These are phyloP conservation scores for Drosophila orosa DNA, from an alignment of 1,140 invertebrate genomes.

Conservation along the genomic window DNA sequence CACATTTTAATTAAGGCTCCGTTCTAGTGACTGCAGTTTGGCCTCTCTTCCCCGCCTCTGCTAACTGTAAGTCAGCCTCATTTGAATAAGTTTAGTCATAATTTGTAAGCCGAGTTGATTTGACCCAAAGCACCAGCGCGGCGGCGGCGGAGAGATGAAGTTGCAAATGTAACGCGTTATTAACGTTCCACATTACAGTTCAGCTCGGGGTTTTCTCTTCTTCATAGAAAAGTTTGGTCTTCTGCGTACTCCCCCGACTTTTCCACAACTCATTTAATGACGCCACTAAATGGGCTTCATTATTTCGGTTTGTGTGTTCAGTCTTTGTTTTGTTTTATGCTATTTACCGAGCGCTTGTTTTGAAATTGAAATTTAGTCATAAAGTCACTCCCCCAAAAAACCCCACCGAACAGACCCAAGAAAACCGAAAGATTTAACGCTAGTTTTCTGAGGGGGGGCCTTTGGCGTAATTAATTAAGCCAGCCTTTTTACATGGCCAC, in stretches of 20 bases:
- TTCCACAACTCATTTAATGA: constrained; percentile 72
- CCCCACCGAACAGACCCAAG: not conserved
- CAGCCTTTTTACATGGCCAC: constrained; percentile 69
- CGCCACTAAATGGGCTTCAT: constrained; percentile 83
- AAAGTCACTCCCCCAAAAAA: constrained; percentile 46
- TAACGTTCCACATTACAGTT: constrained; percentile 78
- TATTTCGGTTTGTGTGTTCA: constrained; percentile 70
- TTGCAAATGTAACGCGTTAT: constrained; percentile 83
- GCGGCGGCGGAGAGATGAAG: constrained; percentile 57
- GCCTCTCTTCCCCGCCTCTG: constrained; percentile 1
- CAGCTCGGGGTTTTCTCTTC: constrained; percentile 18
- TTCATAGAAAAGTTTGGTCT: not conserved
- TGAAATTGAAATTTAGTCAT: constrained; percentile 82
- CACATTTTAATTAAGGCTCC: constrained; percentile 80
- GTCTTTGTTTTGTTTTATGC: constrained; percentile 40
- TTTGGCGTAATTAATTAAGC: constrained; percentile 73
- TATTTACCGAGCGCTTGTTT: constrained; percentile 39
- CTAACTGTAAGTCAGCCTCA: constrained; percentile 77
- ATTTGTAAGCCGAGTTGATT: constrained; percentile 79
- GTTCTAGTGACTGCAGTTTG: constrained; percentile 77
- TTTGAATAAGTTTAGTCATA: constrained; percentile 82
- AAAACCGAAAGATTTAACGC: constrained; percentile 74
- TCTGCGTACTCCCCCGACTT: constrained; percentile 16
- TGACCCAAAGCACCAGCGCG: constrained; percentile 21
- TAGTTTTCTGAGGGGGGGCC: constrained; percentile 51